Base-by-base conservation (phyloP, 2,113 vertebrate genomes). In the Dipodomys merriami region DNA sequence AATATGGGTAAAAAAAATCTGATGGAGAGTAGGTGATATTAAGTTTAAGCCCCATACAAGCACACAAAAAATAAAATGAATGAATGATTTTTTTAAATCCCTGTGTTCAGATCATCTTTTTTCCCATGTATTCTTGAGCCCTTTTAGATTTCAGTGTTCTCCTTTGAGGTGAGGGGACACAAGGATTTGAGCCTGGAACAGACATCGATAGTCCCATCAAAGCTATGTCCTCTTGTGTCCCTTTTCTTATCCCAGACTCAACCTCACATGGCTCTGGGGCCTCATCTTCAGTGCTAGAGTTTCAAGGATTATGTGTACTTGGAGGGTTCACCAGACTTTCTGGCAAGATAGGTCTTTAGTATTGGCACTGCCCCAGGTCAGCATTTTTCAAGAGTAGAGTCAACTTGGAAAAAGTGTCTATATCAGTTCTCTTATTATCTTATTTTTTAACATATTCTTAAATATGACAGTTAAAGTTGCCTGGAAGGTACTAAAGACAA, bases 261-360 rank as follows among this genome's bases (percentile, higher is more conserved):
- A 77, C 88, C 83, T 97, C 83, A 87, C 86, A 83, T 91, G 91
- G 76, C 83, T 92, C 76, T 57, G 80, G 77, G 60, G 57, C 94
- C 72, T 82, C 83, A 57, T 89, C 88, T 83, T 84, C 25, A 82
- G 83, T 93, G 93, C 97, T 97, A 97, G 93, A 80, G 88, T 97
- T 97, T 97, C 97, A 97, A 96, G 97, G 97, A 97, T 97, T 97
- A 97, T 97, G 94, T 97, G 97, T 97, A 97, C 97, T 97, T 97
- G 97, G 97, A 97, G 96, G 90, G 83, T 39, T 94, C 95, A 90
- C 60, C 83, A 94, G 69, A 77, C 86, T 93, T 93, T 96, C 95
- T 97, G 96, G 96, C 97, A 84, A 93, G 83, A 82, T 11, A 77
- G 67, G 46, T 91, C 94, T 92, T 95, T 5, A 23, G n/a, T 91